Percentiles rank a stretch among this genome's conserved stretches.
These are phyloP conservation scores for Ctenopoma multispine DNA, from an alignment of 2,797 vertebrate genomes.

Conservation along the genomic window DNA sequence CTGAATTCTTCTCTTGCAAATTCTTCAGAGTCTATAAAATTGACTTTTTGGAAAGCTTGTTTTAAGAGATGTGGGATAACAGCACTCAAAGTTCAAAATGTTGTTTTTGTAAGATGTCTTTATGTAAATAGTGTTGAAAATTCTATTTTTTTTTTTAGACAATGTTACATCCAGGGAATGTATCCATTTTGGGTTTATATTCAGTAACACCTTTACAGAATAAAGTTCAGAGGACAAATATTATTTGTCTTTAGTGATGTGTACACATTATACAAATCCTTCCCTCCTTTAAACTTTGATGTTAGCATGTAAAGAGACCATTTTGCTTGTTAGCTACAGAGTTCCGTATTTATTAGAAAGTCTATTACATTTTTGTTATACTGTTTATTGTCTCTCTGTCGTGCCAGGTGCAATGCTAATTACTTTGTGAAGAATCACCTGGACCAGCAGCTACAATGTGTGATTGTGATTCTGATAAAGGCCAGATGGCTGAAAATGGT, in stretches of 20 bases:
- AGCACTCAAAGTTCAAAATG: background rate
- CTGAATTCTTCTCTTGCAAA: background rate
- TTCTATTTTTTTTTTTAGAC: background rate
- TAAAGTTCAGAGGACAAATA: background rate
- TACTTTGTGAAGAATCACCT: background rate
- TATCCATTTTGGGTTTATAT: background rate
- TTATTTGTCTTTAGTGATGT: too few species aligned
- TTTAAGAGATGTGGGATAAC: background rate
- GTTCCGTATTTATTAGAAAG: background rate
- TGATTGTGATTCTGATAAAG: too few species aligned
- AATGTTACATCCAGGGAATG: background rate
- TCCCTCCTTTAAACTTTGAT: background rate
- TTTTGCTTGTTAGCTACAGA: background rate
- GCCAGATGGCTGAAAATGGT: background rate
- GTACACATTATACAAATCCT: background rate
- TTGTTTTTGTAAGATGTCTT: background rate
- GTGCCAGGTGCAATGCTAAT: background rate
- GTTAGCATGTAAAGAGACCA: background rate
- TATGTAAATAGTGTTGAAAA: background rate
- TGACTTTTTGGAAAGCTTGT: background rate
- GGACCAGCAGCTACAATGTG: background rate
- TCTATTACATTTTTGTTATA: background rate
- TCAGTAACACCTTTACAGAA: background rate
- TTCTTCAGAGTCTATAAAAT: background rate
- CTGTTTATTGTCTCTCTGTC: background rate